phyloP scores from a whole-genome alignment of 2,797 vertebrate species.

The Enteromius radiatus region DNA sequence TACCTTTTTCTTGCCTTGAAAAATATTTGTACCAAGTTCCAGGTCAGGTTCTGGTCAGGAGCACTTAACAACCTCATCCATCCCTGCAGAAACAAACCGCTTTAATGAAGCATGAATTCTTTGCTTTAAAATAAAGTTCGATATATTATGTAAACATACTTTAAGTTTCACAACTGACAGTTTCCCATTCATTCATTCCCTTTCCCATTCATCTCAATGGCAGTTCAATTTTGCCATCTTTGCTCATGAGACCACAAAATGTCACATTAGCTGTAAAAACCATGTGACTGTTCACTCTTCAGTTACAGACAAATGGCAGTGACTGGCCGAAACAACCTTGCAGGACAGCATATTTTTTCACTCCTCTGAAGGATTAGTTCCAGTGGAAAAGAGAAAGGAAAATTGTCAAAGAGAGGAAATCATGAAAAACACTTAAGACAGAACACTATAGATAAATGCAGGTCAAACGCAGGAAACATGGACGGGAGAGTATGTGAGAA shows the following conservation, averaged over 20 bases:
- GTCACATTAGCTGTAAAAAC: background rate
- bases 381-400: conserved; percentile 29
- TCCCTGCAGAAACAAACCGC: background rate
- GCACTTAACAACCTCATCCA: background rate
- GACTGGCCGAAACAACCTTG: background rate
- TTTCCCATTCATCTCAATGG: background rate
- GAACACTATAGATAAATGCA: conserved; percentile 35
- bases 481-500: conserved; percentile 29
- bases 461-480: conserved; percentile 34
- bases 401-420: conserved; percentile 8
- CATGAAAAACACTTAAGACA: conserved; percentile 21
- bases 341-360: background rate
- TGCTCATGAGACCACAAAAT: background rate
- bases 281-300: background rate
- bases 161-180: background rate
- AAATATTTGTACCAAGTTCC: conserved; percentile 70
- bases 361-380: conserved; percentile 10
- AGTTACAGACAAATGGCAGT: background rate
- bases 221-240: background rate
- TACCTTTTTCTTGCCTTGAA: conserved; percentile 61
- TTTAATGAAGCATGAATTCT: background rate
- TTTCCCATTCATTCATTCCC: no score
- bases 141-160: conserved; percentile 13
- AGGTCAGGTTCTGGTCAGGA: conserved; percentile 63
- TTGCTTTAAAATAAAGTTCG: conserved; percentile 19